A percentile compares a stretch with the other conserved stretches of the same genome.
Conservation (phyloP, 1,140 invertebrate genomes). For the Drosophila fuyamai region DNA sequence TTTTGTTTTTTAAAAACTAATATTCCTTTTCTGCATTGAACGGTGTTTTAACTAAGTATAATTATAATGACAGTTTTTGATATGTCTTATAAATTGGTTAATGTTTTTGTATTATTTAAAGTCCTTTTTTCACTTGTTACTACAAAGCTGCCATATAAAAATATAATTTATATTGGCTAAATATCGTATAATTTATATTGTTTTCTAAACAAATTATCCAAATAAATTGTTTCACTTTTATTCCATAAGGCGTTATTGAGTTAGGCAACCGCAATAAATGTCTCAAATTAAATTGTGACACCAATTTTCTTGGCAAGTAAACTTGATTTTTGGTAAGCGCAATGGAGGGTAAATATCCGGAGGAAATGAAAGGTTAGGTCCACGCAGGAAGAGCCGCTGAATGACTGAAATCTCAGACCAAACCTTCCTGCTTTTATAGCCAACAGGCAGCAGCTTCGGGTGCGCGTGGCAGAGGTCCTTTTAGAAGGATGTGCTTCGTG, state of each 20-base stretch:
- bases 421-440: conserved; percentile 69
- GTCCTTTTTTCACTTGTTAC: too few relatives aligned
- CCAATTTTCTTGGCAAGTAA: conserved; percentile 36
- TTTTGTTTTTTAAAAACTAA: too few relatives aligned
- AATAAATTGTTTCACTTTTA: background rate
- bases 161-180: too few relatives aligned
- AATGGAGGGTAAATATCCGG: conserved; percentile 1
- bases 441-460: conserved; percentile 13
- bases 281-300: conserved; percentile 30
- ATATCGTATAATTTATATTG: background rate
- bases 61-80: too few relatives aligned
- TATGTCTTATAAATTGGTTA: too few relatives aligned
- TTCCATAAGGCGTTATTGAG: conserved; percentile 21
- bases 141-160: background rate
- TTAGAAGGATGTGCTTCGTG: conserved; percentile 49
- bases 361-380: conserved; percentile 5
- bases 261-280: conserved; percentile 13
- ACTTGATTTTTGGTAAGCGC: conserved; percentile 24
- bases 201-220: too few relatives aligned
- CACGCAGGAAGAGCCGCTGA: conserved; percentile 28
- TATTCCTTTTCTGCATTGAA: too few relatives aligned
- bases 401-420: conserved; percentile 63
- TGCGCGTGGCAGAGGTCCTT: conserved; percentile 14
- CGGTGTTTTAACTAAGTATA: too few relatives aligned
- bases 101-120: too few relatives aligned